A percentile compares a stretch with the other conserved stretches of the same genome.
These are phyloP conservation scores for Protobothrops mucrosquamatus DNA, from an alignment of 2,113 vertebrate species.

Conservation along the genomic window DNA sequence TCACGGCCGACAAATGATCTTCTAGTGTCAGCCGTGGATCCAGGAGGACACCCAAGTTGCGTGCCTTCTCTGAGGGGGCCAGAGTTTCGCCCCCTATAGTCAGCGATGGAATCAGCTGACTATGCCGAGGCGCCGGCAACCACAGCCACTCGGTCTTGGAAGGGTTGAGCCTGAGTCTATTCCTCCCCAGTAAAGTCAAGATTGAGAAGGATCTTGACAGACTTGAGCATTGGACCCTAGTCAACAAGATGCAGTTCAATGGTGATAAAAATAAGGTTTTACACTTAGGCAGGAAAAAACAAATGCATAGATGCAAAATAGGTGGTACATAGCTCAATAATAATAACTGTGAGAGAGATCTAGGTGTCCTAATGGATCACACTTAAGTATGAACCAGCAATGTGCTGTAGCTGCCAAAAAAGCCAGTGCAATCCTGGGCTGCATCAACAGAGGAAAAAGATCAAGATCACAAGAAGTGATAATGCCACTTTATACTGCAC, in stretches of 20 bases:
- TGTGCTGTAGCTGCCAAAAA: not conserved
- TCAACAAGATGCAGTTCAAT: not conserved
- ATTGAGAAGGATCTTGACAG: not conserved
- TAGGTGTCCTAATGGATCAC: not conserved
- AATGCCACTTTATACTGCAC: not conserved
- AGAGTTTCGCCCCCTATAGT: no score
- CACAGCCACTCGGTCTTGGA: no score
- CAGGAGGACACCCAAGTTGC: no score
- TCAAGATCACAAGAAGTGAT: not conserved
- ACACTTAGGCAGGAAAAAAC: not conserved
- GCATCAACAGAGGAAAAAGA: not conserved
- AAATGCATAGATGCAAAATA: not conserved
- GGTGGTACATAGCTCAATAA: not conserved
- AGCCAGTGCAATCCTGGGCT: not conserved
- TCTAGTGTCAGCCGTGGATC: no score
- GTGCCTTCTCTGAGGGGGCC: no score
- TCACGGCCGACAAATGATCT: no score
- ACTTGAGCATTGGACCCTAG: not conserved
- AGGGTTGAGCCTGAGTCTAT: no score
- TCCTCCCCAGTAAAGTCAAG: no score
- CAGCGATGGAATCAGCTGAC: no score
- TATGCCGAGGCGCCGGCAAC: no score
- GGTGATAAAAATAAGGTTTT: not conserved
- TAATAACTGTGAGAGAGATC: not conserved
- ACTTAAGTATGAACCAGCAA: not conserved